Percentiles rank a stretch among this genome's conserved stretches.
These are phyloP conservation scores for Eupeodes luniger DNA, from an alignment of 2,888 invertebrate species.

Conservation along the genomic window DNA sequence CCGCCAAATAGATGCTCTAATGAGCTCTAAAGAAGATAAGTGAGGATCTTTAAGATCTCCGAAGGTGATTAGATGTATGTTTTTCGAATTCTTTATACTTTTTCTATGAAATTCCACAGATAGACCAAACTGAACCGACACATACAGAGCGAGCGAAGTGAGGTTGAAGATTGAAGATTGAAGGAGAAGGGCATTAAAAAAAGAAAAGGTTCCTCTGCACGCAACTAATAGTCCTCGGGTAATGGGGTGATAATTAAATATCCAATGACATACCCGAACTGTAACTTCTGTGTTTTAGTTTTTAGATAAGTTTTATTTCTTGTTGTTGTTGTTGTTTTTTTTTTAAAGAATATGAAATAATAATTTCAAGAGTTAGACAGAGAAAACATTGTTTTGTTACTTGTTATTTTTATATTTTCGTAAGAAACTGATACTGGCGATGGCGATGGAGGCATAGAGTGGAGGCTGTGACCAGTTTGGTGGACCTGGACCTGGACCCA, in stretches of 20 bases:
- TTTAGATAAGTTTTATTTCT: background rate
- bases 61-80: conserved; percentile 73
- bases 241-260: conserved; percentile 75
- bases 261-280: conserved; percentile 59
- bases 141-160: background rate
- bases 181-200: conserved; percentile 36
- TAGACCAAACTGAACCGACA: background rate
- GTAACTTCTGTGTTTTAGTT: conserved; percentile 34
- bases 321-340: background rate
- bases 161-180: background rate
- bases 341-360: conserved; percentile 67
- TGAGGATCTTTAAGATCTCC: conserved; percentile 63
- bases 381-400: conserved; percentile 1
- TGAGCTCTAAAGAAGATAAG: conserved; percentile 36
- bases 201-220: conserved; percentile 45
- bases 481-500: conserved; percentile 41
- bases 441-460: background rate
- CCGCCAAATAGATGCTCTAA: conserved; percentile 63
- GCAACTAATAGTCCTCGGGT: conserved; percentile 64
- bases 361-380: conserved; percentile 50
- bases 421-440: conserved; percentile 58
- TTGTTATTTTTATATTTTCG: conserved; percentile 33
- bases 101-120: conserved; percentile 62
- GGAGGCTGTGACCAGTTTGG: conserved; percentile 45
- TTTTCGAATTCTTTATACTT: conserved; percentile 59